Base-by-base conservation (phyloP, 2,888 invertebrate species). In the Drosophila lacicola region DNA sequence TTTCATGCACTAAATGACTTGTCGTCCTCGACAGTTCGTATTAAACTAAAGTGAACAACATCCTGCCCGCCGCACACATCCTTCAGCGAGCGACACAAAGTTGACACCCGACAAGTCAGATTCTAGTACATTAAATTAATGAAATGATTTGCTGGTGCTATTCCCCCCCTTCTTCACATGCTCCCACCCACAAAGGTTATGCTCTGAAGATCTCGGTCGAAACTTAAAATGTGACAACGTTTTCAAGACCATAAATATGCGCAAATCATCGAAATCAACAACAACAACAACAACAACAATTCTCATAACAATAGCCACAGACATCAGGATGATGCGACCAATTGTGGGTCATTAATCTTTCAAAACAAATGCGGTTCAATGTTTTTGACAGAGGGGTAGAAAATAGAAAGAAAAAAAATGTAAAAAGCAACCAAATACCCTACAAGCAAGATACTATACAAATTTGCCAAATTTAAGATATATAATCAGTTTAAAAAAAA, bases 51-150 rank as follows among this genome's bases (percentile, higher is more conserved):
- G 78, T 89, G 87, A 87, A 69, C 62, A 74, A 58, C 41, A 39
- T 34, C 19, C 42, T 25, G 17, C 11, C 44, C 17, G 34, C n/a
- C 19, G 34, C 41, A 46, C 56, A 68, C 45, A 60, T 70, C 70
- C 75, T 74, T 63, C 55, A 19, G 47, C 41, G 3, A 53, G 65
- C 61, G 74, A 69, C 75, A 72, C 46, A 80, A 88, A 86, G 89
- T 86, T 86, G 85, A 89, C 90, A 85, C 72, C 78, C 86, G 83
- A 89, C 90, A 85, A 89, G 88, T 82, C 80, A 80, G 68, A 86
- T 77, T 85, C 73, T 85, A 71, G 65, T 88, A 69, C 86, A 89
- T 86, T 86, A 86, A 86, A 78, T 86, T 89, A 89, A 85, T 85
- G 80, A 86, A 85, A 89, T 88, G 80, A 88, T 74, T 71, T 68